Base-by-base conservation (phyloP, 1,140 invertebrate species). In the Bombus sibiricus region DNA sequence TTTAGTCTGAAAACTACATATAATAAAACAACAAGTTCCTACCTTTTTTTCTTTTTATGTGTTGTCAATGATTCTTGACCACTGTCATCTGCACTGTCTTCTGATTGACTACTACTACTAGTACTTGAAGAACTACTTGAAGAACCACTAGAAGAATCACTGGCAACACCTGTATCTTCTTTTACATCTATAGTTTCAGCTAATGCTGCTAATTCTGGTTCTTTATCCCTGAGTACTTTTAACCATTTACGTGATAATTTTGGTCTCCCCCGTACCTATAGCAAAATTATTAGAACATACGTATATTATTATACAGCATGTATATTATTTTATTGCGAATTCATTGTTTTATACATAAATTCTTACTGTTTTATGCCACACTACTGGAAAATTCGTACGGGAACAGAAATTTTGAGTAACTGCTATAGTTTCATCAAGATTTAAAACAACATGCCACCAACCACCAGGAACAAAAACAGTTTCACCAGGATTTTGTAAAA, bases 381-480 rank as follows among this genome's bases (percentile, higher is more conserved):
- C 98, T 47, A 99, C 97, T 13, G 98, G 98, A 94, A 99, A 99
- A 95, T 99, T 99, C 3, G 98, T 98, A 74, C 97, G 96, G 86
- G 98, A 99, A 94, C 98, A 99, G 94, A 99, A 99, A 95, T 99
- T 99, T 94, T 99, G 99, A 1, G 99, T 99, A 1, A 99, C 98
- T 62, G 99, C 99, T 77, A 99, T 97, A 2, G 99, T 99, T 84
- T 98, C 97, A 90, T 99, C 98, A 75, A 99, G 95, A 95, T 99
- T 99, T 13, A 99, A 95, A 32, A 99, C 99, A 62, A 99, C 99
- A 95, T 99, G 99, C 99, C 99, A 99, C 98, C 98, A 99, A 6
- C 98, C 98, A 39, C 98, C 98, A 39, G 99, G 99, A 69, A 99
- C 99, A 96, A 99, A 99, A 37, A 99, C 99, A 10, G 99, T 99